Percentiles rank a stretch among this genome's conserved stretches.
These are phyloP conservation scores for Beris morrisii DNA, from an alignment of 2,888 invertebrate genomes.

Conservation along the genomic window DNA sequence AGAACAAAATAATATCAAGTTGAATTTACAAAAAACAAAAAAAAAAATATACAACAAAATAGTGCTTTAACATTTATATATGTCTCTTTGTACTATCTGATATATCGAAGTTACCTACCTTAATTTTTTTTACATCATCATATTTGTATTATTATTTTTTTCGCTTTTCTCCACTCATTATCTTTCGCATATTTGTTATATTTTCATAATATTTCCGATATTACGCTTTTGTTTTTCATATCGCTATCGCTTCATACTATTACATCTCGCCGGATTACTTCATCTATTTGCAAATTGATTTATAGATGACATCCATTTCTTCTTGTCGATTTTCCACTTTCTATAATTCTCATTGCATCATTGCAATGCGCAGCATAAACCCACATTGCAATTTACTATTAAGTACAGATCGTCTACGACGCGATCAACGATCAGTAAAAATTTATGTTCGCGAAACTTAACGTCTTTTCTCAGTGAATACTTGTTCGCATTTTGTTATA, in stretches of 20 bases:
- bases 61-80: constrained; percentile 35
- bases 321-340: constrained; percentile 16
- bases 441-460: too few species aligned
- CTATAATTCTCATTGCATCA: constrained; percentile 26
- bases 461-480: too few species aligned
- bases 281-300: constrained; percentile 12
- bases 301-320: constrained; percentile 17
- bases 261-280: constrained; percentile 15
- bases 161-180: constrained; percentile 21
- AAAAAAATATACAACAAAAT: constrained; percentile 15
- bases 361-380: background rate
- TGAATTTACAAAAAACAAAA: constrained; percentile 19
- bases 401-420: too few species aligned
- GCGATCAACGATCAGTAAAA: too few species aligned
- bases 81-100: constrained; percentile 5
- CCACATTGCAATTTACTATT: too few species aligned
- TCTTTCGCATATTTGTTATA: constrained; percentile 9
- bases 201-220: background rate
- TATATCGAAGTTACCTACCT: background rate
- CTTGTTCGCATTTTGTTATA: too few species aligned
- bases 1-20: constrained; percentile 17
- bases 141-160: constrained; percentile 1
- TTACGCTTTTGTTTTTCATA: constrained; percentile 9
- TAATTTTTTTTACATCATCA: constrained; percentile 8
- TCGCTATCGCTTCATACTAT: constrained; percentile 8